These are phyloP conservation scores for Xiphophorus couchianus DNA, from an alignment of 2,113 vertebrate genomes.

Conservation along the genomic window DNA sequence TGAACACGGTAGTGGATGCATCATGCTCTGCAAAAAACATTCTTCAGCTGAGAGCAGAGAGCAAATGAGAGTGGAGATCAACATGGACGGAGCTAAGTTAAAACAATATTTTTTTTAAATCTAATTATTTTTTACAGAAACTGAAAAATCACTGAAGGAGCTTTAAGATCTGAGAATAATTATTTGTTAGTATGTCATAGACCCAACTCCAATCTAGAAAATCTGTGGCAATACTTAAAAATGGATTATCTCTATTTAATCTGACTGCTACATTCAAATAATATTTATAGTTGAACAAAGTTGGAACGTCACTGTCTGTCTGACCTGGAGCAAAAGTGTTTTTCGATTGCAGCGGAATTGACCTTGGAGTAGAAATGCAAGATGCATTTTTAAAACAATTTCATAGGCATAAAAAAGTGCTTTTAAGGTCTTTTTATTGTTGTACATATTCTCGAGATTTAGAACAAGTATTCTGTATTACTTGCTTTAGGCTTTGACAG, in stretches of 20 bases:
- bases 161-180: background rate
- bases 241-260: background rate
- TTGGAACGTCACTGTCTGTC: background rate
- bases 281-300: background rate
- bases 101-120: too few relatives aligned
- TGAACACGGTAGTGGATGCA: too few relatives aligned
- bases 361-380: background rate
- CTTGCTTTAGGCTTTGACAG: conserved; percentile 11
- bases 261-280: background rate
- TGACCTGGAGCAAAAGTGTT: background rate
- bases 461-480: conserved; percentile 3
- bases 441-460: background rate
- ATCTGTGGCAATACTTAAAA: too few relatives aligned
- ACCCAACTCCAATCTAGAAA: background rate
- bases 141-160: too few relatives aligned
- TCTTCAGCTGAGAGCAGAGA: background rate
- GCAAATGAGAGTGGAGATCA: background rate
- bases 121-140: too few relatives aligned
- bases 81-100: background rate
- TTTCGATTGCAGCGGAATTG: too few relatives aligned
- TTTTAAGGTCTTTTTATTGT: background rate
- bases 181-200: background rate
- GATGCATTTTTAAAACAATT: too few relatives aligned
- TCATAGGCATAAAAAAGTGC: too few relatives aligned
- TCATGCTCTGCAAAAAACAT: too few relatives aligned